Evolutionary conservation across 2,888 invertebrate species (phyloP), one percentile per base, ranked within the genome.

Genomic region (Andrena praecox): DNA sequence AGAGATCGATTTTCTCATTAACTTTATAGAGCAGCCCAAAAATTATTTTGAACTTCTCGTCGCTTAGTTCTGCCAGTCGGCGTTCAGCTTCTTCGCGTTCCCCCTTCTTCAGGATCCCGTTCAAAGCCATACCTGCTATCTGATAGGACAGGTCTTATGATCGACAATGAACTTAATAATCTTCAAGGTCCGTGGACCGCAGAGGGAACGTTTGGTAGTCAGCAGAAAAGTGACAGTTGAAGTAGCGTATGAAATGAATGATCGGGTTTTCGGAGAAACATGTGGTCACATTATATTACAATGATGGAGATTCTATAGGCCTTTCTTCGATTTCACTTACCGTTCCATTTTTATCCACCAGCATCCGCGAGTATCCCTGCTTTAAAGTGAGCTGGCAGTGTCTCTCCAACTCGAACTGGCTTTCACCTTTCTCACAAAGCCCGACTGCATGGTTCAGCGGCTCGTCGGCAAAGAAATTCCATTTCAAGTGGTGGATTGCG

Each of bases 401-500:
- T 33, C 95, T 94, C 94, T 98, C 97, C 72, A 97, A 94, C 35
- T 97, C 96, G 0, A 94, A 95, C 90, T 97, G 97, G 0, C 96
- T 95, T 89, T 96, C 95, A 0, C 97, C 97, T 6, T 96, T 95
- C 68, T 95, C 93, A 91, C 97, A 97, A 6, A 97, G 95, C 12
- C 95, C 95, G n/a, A 97, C 96, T 0, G 97, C 97, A 88, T 96
- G 96, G 94, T 98, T 98, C 63, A 98, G 95, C 0, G 98, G 97
- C 92, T 98, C 98, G 91, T 98, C 98, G 0, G 97, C 96, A 93
- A 98, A 98, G 94, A 97, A 97, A 91, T 96, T 97, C 86, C 95
- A 94, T 50, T 97, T 95, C 69, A 98, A 95, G 92, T 97, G 97
- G 33, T 95, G 93, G 82, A 98, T 95, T 67, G 97, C 97, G 33